Evolutionary conservation across 2,888 invertebrate species (phyloP).

Genomic region (Eupelmus urozonus): DNA sequence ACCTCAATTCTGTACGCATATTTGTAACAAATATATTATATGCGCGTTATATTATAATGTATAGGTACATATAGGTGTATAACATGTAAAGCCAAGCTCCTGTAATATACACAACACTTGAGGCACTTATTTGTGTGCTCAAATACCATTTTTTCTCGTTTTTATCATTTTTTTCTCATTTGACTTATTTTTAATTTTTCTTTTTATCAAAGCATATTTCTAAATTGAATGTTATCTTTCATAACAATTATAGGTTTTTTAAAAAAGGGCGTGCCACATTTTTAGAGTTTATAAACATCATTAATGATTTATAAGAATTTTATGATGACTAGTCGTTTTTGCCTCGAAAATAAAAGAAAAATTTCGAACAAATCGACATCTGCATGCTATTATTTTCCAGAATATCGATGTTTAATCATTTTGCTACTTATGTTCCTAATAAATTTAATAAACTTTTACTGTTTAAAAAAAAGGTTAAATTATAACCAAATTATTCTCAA

Average conservation of each 20-base stretch:
- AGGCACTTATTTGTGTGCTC: constrained; percentile 78
- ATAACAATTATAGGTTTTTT: constrained; percentile 70
- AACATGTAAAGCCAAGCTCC: constrained; percentile 78
- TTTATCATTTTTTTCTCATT: constrained; percentile 57
- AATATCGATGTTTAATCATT: constrained; percentile 65
- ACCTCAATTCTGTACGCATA: constrained; percentile 75
- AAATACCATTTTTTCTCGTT: constrained; percentile 72
- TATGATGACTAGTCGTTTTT: constrained; percentile 59
- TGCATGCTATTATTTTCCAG: constrained; percentile 66
- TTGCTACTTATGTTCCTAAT: constrained; percentile 23
- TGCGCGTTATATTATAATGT: constrained; percentile 75
- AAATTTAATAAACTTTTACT: constrained; percentile 12
- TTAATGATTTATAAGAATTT: constrained; percentile 50
- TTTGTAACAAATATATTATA: constrained; percentile 77
- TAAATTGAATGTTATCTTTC: constrained; percentile 73
- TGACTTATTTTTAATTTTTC: constrained; percentile 53
- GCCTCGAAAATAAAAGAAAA: constrained; percentile 46
- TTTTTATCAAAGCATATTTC: constrained; percentile 73
- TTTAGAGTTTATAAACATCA: constrained; percentile 47
- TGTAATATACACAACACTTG: constrained; percentile 78
- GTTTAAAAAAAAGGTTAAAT: constrained; percentile 18
- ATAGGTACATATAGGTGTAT: constrained; percentile 76
- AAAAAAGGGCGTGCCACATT: constrained; percentile 70
- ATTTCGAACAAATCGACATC: constrained; percentile 56
- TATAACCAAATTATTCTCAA: constrained; percentile 32